phyloP scores from a whole-genome alignment of 2,113 vertebrate genomes.

The Oreochromis aureus region DNA sequence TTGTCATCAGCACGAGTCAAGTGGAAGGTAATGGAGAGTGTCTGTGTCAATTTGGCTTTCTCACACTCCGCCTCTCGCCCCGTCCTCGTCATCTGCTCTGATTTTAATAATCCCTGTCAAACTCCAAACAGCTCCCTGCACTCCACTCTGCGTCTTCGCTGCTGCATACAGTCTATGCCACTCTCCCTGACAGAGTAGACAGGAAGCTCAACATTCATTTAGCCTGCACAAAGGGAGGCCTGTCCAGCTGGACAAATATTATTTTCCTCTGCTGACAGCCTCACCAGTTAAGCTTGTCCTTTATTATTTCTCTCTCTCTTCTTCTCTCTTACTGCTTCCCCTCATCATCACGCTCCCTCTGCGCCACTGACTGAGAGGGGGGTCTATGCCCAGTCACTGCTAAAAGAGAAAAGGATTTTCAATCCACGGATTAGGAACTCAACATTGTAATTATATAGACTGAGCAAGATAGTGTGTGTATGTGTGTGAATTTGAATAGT shows the following conservation, averaged over 20 bases:
- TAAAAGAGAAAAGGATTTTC: conserved; percentile 63
- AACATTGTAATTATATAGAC: conserved; percentile 75
- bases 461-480: conserved; percentile 2
- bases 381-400: conserved; percentile 60
- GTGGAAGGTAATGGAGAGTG: conserved; percentile 93
- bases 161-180: conserved; percentile 50
- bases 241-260: conserved; percentile 99
- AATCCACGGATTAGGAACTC: conserved; percentile 78
- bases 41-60: conserved; percentile 96
- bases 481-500: not conserved
- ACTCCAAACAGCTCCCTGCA: conserved; percentile 86
- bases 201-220: conserved; percentile 99
- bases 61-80: conserved; percentile 81
- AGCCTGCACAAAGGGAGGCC: conserved; percentile 88
- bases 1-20: conserved; percentile 87
- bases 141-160: conserved; percentile 44
- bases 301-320: conserved; percentile 76
- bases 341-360: conserved; percentile 54
- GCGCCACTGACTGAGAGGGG: conserved; percentile 67
- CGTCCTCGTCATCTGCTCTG: conserved; percentile 85
- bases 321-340: conserved; percentile 48
- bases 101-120: conserved; percentile 99
- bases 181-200: conserved; percentile 89
- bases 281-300: conserved; percentile 85
- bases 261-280: conserved; percentile 93